Evolutionary conservation across 2,113 vertebrate genomes (phyloP), one percentile per base, ranked within the genome.

Genomic region (Merops nubicus): DNA sequence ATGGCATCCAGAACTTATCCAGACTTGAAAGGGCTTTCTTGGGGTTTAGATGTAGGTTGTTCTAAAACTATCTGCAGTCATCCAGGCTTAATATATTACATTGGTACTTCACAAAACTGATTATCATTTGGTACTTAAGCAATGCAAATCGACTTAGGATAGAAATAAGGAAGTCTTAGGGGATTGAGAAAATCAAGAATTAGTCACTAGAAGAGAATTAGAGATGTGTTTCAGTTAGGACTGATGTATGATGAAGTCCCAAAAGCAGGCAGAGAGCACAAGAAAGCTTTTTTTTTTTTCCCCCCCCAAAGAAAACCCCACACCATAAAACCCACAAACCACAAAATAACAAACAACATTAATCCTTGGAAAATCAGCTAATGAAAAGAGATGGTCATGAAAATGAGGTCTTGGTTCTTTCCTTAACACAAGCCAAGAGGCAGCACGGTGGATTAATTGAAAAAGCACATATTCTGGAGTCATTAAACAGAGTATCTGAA

Each of bases 81-180:
- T 51, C 70, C 84, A 89, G 65, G 68, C 43, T 85, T 78, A 91
- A 64, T 53, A 48, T 78, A 40, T 89, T 94, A 82, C 84, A 94
- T 88, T 81, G 95, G 33, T 59, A n/a, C 74, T 93, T 83, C 69
- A 89, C 76, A 91, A 88, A 95, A 89, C 89, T 96, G 88, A 93
- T 93, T 96, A 89, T 40, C 80, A 75, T 72, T 91, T 91, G 56
- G 33, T 93, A 47, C 73, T 92, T 91, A 91, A 92, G 84, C 62
- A 85, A 74, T 54, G 87, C 78, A 96, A 95, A 95, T 96, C 53
- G 5, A 95, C 94, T 95, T 94, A 93, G 90, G 75, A 80, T 65
- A 77, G 85, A 85, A 96, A 90, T 88, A 91, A 93, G 82, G 63
- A 93, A 47, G 63, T 94, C 64, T 96, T 93, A 91, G 13, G 78